Percentiles rank a stretch among this genome's conserved stretches.
Conservation (phyloP, 2,888 invertebrate genomes). For the Lasioglossum leucozonium region DNA sequence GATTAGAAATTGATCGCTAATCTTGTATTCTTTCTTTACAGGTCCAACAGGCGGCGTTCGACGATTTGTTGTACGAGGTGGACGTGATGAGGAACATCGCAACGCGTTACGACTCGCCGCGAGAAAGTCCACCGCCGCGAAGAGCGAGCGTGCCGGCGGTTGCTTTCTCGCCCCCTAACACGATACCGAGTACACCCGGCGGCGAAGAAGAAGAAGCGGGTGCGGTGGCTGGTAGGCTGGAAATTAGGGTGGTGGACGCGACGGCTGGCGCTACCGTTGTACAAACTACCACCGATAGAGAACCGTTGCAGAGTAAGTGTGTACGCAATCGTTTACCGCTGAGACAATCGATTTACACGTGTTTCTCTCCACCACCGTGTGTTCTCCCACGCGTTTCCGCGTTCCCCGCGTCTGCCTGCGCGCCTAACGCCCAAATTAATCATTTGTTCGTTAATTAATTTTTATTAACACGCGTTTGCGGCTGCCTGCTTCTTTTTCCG, state of each 20-base stretch:
- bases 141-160: conserved; percentile 83
- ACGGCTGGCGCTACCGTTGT: conserved; percentile 82
- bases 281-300: conserved; percentile 82
- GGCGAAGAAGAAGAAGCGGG: conserved; percentile 86
- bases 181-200: conserved; percentile 73
- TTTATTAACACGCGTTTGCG: neutral
- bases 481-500: neutral
- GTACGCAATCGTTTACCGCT: neutral
- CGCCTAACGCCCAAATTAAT: neutral
- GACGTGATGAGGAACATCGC: conserved; percentile 94
- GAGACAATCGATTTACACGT: neutral
- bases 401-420: neutral
- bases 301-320: conserved; percentile 80
- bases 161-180: conserved; percentile 71
- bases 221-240: conserved; percentile 91
- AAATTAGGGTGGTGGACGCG: conserved; percentile 89
- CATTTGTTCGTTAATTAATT: neutral
- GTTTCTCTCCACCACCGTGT: neutral
- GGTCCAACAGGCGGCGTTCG: conserved; percentile 94
- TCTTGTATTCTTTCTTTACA: too few species aligned
- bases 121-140: conserved; percentile 72
- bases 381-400: neutral
- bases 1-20: neutral
- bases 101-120: conserved; percentile 85
- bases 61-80: conserved; percentile 91